Base-by-base conservation (phyloP, 2,113 vertebrate species). In the Scomber japonicus region DNA sequence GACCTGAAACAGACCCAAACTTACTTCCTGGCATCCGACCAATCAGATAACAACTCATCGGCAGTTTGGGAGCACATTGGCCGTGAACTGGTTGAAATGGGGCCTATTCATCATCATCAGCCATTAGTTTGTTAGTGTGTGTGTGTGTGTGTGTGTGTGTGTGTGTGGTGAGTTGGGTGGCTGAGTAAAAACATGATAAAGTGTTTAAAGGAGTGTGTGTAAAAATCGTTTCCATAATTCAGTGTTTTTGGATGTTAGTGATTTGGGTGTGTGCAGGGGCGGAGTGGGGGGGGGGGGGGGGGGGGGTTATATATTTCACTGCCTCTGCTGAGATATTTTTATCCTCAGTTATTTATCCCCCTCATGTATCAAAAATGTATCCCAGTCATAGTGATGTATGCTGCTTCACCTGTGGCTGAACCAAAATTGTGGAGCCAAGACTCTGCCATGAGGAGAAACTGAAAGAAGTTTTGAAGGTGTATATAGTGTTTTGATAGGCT, bases 11-110 rank as follows among this genome's bases (percentile, higher is more conserved):
- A 17, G 40, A 40, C 35, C 35, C 6, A 40, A 40, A 40, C 35
- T 77, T 4, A 78, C 71, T 54, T 76, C 17, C 76, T 91, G 92
- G 89, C 81, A 0, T n/a, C 40, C 0, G 49, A 81, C 90, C 91
- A 81, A 92, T 93, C 92, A 91, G 91, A 93, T 91, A 89, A 76
- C 31, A 15, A 9, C 19, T 78, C 83, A 45, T 44, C 30, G 82
- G 60, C 49, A 46, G 70, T 88, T 89, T 84, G 66, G 75, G 45
- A 91, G 80, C 90, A 87, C 86, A 92, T 92, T 92, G 89, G 89
- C 90, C 80, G 74, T 90, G 90, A 93, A 88, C 31, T 3, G 44
- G 51, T 78, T 85, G 69, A 82, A 90, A 90, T 81, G 72, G n/a
- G 64, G 62, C 89, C 61, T 62, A 72, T 82, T 84, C 55, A 73